These are phyloP conservation scores for Ernsta delagoae DNA, from an alignment of 2,888 invertebrate genomes.

Conservation along the genomic window DNA sequence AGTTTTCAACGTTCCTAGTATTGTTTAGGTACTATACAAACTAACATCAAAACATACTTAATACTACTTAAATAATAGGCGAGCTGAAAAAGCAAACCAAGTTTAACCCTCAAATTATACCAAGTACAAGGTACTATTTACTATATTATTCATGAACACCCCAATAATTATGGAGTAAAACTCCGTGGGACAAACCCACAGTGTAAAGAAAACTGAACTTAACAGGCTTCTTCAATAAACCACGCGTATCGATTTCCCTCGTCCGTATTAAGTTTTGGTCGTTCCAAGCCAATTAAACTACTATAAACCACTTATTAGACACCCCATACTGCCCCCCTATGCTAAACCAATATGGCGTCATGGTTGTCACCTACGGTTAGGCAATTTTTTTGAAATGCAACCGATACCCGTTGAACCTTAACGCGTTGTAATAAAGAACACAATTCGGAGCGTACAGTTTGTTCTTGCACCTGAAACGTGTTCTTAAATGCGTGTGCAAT, in stretches of 20 bases:
- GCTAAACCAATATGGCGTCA: slow-evolving; percentile 82
- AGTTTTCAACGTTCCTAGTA: too few species aligned
- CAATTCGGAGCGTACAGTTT: slow-evolving; percentile 40
- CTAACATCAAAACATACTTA: neutral
- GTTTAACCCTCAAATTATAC: slow-evolving; percentile 31
- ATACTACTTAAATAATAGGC: neutral
- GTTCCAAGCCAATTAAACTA: slow-evolving; percentile 76
- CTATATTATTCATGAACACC: slow-evolving; percentile 39
- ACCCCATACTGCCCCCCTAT: slow-evolving; percentile 68
- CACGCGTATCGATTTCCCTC: slow-evolving; percentile 61
- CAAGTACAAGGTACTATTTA: slow-evolving; percentile 24
- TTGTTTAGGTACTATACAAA: too few species aligned
- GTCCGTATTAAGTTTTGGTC: slow-evolving; percentile 64
- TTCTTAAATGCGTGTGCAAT: slow-evolving; percentile 72
- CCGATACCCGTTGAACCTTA: slow-evolving; percentile 46
- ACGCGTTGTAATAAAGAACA: slow-evolving; percentile 46
- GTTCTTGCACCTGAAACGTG: slow-evolving; percentile 67
- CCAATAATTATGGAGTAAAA: slow-evolving; percentile 44
- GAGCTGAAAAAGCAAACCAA: slow-evolving; percentile 10
- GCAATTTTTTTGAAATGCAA: slow-evolving; percentile 49
- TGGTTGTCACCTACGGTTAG: slow-evolving; percentile 76
- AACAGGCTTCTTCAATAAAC: slow-evolving; percentile 63
- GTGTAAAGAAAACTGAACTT: slow-evolving; percentile 49
- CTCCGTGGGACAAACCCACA: slow-evolving; percentile 20
- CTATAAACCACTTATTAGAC: slow-evolving; percentile 79